Evolutionary conservation across 2,888 invertebrate genomes (phyloP).

Genomic region (Lysandra coridon): DNA sequence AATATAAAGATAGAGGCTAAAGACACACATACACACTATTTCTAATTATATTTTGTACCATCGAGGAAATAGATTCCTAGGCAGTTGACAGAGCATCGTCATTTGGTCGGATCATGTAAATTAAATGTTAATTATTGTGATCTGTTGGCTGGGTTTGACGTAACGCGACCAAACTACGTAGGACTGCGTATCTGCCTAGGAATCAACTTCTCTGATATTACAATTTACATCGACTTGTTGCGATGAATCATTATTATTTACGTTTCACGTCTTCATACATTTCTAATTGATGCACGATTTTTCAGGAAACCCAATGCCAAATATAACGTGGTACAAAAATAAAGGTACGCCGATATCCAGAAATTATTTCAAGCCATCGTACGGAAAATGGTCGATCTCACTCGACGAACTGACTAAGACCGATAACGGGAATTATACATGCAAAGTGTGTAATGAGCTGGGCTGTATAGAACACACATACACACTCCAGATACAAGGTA

Average conservation of each 20-base stretch:
- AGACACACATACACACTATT: too few species aligned
- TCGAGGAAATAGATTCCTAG: too few species aligned
- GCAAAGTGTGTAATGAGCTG: constrained; percentile 89
- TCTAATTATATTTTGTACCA: too few species aligned
- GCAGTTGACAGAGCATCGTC: too few species aligned
- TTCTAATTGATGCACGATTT: not conserved
- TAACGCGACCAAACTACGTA: too few species aligned
- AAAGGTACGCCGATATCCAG: constrained; percentile 82
- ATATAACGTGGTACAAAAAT: constrained; percentile 92
- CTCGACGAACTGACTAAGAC: constrained; percentile 90
- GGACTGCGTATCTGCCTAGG: too few species aligned
- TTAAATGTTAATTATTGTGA: too few species aligned
- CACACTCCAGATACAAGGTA: constrained; percentile 85
- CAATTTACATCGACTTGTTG: not conserved
- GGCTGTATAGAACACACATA: constrained; percentile 89
- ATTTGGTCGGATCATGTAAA: too few species aligned
- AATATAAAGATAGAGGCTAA: too few species aligned
- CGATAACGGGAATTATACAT: constrained; percentile 94
- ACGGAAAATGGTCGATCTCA: constrained; percentile 85
- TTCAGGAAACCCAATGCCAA: constrained; percentile 77
- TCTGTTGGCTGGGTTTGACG: too few species aligned
- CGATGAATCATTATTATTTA: not conserved
- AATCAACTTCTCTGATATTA: too few species aligned
- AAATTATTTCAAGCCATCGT: constrained; percentile 83
- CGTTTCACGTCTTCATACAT: not conserved